Conservation (phyloP, 37 sponge, comb jelly and placozoan species). For the Oscarella lobularis region DNA sequence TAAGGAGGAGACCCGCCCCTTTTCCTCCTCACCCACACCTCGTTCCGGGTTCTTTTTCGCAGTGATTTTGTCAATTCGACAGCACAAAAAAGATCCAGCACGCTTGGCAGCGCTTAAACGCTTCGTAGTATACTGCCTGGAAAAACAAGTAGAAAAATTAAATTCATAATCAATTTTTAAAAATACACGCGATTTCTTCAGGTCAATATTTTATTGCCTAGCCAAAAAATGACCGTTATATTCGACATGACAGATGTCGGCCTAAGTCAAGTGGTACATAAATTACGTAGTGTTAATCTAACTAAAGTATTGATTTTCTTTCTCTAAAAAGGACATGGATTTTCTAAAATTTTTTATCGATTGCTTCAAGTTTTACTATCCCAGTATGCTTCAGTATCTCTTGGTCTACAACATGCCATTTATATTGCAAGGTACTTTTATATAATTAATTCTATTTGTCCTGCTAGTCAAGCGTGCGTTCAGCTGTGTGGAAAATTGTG, state of each 20-base stretch:
- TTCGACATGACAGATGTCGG: constrained; percentile 65
- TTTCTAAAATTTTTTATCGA: constrained; percentile 54
- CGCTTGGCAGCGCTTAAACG: constrained; percentile 17
- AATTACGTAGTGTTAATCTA: too few species aligned
- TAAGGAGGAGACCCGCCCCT: too few species aligned
- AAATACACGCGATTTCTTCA: too few species aligned
- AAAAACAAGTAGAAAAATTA: constrained; percentile 51
- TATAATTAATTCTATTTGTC: background rate
- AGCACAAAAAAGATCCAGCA: constrained; percentile 45
- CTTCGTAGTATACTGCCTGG: constrained; percentile 54
- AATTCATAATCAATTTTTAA: too few species aligned
- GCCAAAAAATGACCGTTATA: constrained; percentile 40
- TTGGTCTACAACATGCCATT: constrained; percentile 73
- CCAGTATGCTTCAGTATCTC: constrained; percentile 38
- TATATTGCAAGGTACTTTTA: constrained; percentile 55
- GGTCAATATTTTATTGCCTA: too few species aligned
- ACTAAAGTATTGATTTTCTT: too few species aligned
- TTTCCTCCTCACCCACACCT: too few species aligned
- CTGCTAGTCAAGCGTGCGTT: background rate
- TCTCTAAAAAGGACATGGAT: constrained; percentile 80
- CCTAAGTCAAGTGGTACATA: constrained; percentile 40
- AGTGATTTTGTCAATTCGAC: constrained; percentile 46
- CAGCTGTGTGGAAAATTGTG: constrained; percentile 79
- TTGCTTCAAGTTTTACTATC: constrained; percentile 67
- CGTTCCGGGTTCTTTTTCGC: too few species aligned